Evolutionary conservation across 2,888 invertebrate genomes (phyloP).

Genomic region (Eurois occulta): DNA sequence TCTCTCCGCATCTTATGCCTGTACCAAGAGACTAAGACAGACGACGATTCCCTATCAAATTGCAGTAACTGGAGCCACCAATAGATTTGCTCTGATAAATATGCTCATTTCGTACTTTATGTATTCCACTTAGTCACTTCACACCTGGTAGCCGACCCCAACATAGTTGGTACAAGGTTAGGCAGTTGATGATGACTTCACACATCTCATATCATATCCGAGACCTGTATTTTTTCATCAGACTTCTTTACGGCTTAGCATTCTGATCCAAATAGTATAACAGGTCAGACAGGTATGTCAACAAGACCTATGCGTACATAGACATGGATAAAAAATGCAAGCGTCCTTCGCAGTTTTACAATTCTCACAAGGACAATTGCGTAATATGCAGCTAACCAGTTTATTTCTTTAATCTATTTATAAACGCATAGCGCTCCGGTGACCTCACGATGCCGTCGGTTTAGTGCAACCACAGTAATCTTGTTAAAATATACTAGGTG

Average conservation of each 20-base stretch:
- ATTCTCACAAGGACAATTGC: background rate
- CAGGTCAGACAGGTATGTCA: background rate
- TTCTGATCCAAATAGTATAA: too few species aligned
- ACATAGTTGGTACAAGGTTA: too few species aligned
- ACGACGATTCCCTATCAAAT: background rate
- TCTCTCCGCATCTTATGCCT: too few species aligned
- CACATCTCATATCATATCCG: too few species aligned
- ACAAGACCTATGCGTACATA: background rate
- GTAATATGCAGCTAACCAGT: constrained; percentile 28
- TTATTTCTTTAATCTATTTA: constrained; percentile 32
- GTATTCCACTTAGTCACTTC: background rate
- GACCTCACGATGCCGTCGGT: constrained; percentile 44
- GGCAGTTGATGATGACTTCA: too few species aligned
- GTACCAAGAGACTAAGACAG: background rate
- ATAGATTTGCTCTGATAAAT: background rate
- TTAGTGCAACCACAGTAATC: background rate
- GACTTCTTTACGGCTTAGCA: background rate
- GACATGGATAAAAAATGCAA: background rate
- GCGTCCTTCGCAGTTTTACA: background rate
- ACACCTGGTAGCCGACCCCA: too few species aligned
- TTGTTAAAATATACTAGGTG: background rate
- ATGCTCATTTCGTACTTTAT: background rate
- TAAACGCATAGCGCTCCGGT: constrained; percentile 12
- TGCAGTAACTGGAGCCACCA: background rate
- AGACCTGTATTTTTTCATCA: background rate